Percentiles rank a stretch among this genome's conserved stretches.
Conservation (phyloP, 2,888 invertebrate genomes). For the Maniola hyperantus region DNA sequence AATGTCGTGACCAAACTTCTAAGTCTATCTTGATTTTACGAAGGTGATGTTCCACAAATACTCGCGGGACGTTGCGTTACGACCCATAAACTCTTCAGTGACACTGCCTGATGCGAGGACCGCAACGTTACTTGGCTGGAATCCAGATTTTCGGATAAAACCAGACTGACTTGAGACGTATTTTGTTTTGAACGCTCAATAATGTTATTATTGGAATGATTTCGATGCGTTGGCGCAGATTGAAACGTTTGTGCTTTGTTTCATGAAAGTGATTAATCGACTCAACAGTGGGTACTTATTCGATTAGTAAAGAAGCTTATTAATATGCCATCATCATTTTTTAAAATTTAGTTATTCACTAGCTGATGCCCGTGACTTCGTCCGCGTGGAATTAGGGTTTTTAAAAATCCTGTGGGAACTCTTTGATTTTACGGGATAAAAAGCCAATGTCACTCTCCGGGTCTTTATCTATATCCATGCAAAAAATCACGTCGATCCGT, state of each 20-base stretch:
- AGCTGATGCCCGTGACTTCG: no score
- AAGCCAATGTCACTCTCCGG: no score
- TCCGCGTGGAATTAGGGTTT: no score
- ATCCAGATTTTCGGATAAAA: slow-evolving; percentile 41
- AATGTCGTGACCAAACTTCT: no score
- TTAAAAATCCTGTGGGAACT: no score
- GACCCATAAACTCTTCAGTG: slow-evolving; percentile 34
- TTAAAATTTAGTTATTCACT: no score
- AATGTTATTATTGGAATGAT: slow-evolving; percentile 41
- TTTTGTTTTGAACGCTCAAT: slow-evolving; percentile 47
- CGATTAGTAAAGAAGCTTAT: neutral
- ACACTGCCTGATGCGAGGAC: slow-evolving; percentile 27
- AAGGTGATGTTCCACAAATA: slow-evolving; percentile 29
- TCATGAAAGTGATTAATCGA: neutral
- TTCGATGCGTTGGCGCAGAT: slow-evolving; percentile 28
- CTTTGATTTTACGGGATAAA: no score
- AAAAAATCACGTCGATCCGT: no score
- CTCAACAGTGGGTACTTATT: neutral
- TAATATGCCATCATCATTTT: no score
- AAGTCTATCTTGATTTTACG: neutral
- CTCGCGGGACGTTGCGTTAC: slow-evolving; percentile 10
- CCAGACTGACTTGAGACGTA: slow-evolving; percentile 51
- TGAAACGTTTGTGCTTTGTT: slow-evolving; percentile 16
- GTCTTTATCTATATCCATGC: no score
- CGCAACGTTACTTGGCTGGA: slow-evolving; percentile 36